phyloP scores from a whole-genome alignment of 2,888 invertebrate species.

The Drosophila acutilabella region DNA sequence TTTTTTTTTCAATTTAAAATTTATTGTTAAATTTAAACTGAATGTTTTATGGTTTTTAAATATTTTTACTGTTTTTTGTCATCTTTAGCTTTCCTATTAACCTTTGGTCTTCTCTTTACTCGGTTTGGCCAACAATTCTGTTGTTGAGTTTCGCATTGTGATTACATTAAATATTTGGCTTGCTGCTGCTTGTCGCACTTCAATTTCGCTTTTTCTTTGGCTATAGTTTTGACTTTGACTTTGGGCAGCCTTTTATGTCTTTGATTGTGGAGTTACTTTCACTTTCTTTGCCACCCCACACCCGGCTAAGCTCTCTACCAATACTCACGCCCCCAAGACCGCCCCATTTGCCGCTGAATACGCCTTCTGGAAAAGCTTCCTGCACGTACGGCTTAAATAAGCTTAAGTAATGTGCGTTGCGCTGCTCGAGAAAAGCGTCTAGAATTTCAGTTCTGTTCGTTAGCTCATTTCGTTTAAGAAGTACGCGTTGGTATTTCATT shows the following conservation, averaged over 20 bases:
- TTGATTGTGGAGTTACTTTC: slow-evolving; percentile 64
- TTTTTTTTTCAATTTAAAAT: too few relatives aligned
- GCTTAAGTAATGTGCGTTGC: slow-evolving; percentile 61
- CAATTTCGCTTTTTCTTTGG: slow-evolving; percentile 35
- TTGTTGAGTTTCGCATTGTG: slow-evolving; percentile 24
- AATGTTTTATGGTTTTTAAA: too few relatives aligned
- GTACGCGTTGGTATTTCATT: slow-evolving; percentile 60
- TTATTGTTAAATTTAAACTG: too few relatives aligned
- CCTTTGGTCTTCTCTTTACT: slow-evolving; percentile 1
- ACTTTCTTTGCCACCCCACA: not conserved
- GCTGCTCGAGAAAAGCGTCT: slow-evolving; percentile 30
- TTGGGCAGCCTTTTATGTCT: slow-evolving; percentile 44
- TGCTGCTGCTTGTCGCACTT: slow-evolving; percentile 20
- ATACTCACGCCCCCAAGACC: not conserved
- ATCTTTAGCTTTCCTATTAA: too few relatives aligned
- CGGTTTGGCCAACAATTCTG: slow-evolving; percentile 1
- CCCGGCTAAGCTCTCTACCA: not conserved
- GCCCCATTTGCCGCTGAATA: not conserved
- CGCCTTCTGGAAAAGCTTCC: not conserved
- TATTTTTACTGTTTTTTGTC: too few relatives aligned
- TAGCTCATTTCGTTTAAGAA: slow-evolving; percentile 40
- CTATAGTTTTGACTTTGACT: slow-evolving; percentile 37
- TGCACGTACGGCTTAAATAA: slow-evolving; percentile 54
- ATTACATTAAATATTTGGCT: slow-evolving; percentile 43
- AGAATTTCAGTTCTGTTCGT: slow-evolving; percentile 49